Conservation (phyloP, 2,797 vertebrate species). For the Discoglossus pictus region DNA sequence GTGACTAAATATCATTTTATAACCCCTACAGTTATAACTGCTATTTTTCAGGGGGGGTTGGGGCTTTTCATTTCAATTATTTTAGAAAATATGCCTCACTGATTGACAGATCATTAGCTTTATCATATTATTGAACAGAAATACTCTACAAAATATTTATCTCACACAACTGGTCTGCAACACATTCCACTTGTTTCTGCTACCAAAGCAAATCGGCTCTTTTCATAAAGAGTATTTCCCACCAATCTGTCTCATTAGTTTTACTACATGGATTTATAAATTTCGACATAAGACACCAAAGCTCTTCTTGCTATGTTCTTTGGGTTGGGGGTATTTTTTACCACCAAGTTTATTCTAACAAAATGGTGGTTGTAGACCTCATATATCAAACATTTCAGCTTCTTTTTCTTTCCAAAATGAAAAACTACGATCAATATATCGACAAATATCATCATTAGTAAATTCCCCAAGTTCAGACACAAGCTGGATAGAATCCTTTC, state of each 20-base stretch:
- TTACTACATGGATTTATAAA: constrained; percentile 1
- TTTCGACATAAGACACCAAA: not conserved
- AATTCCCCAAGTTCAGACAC: constrained; percentile 91
- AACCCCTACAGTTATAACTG: no score
- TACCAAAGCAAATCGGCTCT: constrained; percentile 8
- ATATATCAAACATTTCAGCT: constrained; percentile 87
- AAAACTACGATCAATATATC: constrained; percentile 95
- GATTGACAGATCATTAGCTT: no score
- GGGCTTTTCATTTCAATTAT: no score
- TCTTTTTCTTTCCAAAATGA: constrained; percentile 98
- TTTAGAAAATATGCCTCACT: no score
- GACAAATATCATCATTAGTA: constrained; percentile 92
- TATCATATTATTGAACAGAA: no score
- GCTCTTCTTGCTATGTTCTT: constrained; percentile 7
- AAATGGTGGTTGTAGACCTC: constrained; percentile 46
- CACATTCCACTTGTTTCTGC: not conserved
- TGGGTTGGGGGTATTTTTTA: constrained; percentile 18
- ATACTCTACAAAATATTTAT: no score
- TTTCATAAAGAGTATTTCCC: not conserved
- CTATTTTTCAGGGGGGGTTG: no score
- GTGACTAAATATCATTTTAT: no score
- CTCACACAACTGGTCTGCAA: not conserved
- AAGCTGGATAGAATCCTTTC: constrained; percentile 75
- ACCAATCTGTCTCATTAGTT: constrained; percentile 13
- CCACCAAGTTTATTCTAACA: not conserved